A percentile compares a stretch with the other conserved stretches of the same genome.
Evolutionary conservation across 1,140 invertebrate genomes (phyloP).

Genomic region (Apis laboriosa): DNA sequence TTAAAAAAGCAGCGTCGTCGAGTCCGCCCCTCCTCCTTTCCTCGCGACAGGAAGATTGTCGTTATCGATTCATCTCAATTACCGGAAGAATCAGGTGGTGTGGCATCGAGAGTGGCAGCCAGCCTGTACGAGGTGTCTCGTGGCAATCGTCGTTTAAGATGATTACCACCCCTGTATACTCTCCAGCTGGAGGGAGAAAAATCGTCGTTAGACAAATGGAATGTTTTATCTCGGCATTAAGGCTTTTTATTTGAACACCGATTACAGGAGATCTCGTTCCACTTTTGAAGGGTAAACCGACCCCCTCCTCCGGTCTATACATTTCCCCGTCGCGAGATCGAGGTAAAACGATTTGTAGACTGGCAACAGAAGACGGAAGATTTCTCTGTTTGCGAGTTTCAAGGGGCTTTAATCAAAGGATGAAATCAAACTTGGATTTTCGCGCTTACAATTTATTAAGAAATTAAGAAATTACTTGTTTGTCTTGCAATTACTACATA

Average conservation of each 20-base stretch:
- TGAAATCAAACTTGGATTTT: constrained; percentile 6
- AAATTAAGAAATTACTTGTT: too few species aligned
- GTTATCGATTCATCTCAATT: constrained; percentile 75
- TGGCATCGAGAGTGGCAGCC: constrained; percentile 38
- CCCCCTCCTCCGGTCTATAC: background rate
- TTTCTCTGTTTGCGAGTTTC: constrained; percentile 42
- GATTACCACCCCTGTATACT: constrained; percentile 74
- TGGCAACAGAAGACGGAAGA: constrained; percentile 67
- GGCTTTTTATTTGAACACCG: constrained; percentile 78
- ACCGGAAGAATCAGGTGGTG: constrained; percentile 74
- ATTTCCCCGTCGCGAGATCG: constrained; percentile 67
- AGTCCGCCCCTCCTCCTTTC: constrained; percentile 15
- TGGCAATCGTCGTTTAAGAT: constrained; percentile 77
- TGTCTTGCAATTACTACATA: too few species aligned
- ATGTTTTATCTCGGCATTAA: constrained; percentile 79
- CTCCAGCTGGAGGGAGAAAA: constrained; percentile 69
- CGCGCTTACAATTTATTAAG: too few species aligned
- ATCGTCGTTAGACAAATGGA: constrained; percentile 80
- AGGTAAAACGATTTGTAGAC: constrained; percentile 77
- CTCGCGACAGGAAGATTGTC: constrained; percentile 13
- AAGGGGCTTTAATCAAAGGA: constrained; percentile 1
- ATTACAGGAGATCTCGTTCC: constrained; percentile 69
- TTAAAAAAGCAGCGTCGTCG: constrained; percentile 52
- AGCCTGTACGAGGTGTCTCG: constrained; percentile 60
- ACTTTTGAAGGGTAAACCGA: constrained; percentile 50